phyloP scores from a whole-genome alignment of 2,888 invertebrate genomes.

The Clostera curtula region DNA sequence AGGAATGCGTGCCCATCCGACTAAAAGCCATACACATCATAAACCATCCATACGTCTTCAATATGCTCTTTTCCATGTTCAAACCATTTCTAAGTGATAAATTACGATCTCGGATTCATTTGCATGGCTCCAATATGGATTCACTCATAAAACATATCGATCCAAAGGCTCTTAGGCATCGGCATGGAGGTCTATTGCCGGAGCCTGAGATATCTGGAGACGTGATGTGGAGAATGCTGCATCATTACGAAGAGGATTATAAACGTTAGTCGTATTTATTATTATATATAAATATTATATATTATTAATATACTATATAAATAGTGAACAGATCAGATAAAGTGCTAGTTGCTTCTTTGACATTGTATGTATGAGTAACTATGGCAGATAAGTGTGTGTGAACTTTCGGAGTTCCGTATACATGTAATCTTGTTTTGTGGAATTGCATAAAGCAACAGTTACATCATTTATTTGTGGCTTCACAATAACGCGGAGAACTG shows the following conservation, averaged over 20 bases:
- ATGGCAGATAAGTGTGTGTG: no score
- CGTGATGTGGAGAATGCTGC: slow-evolving; percentile 79
- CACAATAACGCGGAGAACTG: no score
- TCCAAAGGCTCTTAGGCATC: slow-evolving; percentile 72
- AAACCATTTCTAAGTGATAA: slow-evolving; percentile 92
- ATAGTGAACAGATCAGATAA: no score
- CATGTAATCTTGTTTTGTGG: no score
- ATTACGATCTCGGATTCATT: slow-evolving; percentile 82
- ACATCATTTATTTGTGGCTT: no score
- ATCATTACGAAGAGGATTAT: slow-evolving; percentile 79
- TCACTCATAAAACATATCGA: slow-evolving; percentile 76
- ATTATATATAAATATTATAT: no score
- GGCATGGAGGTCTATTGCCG: slow-evolving; percentile 80
- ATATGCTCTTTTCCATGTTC: slow-evolving; percentile 88
- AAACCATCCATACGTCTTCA: slow-evolving; percentile 91
- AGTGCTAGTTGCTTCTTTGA: no score
- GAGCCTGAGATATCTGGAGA: slow-evolving; percentile 78
- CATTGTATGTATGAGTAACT: no score
- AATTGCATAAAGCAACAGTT: no score
- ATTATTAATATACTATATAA: no score
- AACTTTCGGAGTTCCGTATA: no score
- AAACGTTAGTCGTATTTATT: slow-evolving; percentile 77
- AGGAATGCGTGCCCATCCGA: slow-evolving; percentile 89
- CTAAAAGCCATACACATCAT: slow-evolving; percentile 90
- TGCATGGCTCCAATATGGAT: slow-evolving; percentile 82